Base-by-base conservation (phyloP, 37 sponge, comb jelly and placozoan species). In the Halisarca cf. caerulea region DNA sequence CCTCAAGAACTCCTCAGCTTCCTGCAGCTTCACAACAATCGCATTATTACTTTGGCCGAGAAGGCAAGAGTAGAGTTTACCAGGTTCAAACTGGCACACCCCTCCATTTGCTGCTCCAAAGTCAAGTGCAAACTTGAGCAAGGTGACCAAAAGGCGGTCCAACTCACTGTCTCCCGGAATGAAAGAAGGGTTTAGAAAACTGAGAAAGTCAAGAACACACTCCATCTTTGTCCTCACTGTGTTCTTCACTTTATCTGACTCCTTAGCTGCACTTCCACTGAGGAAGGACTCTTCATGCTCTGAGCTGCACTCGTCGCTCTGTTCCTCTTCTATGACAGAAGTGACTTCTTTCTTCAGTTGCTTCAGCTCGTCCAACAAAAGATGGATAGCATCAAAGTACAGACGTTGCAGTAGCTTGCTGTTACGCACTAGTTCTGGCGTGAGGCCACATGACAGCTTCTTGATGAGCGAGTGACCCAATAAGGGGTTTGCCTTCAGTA, bases 11-110 rank as follows among this genome's bases (percentile, higher is more conserved):
- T 88, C 90, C 81, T 95, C 95, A 0, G 87, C 90, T 34, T 90
- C 86, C 39, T 92, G 92, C 18, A 92, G 59, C n/a, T 90, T 40
- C 4, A 33, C 68, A 53, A 95, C 79, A 30, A 95, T 80, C 27
- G 77, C 72, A 58, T 78, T 55, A 17, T 60, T 85, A 15, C 58
- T 55, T 2, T 92, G 85, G 27, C 93, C 93, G 17, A 95, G 57
- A 3, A 95, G 86, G 79, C 95, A 92, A 21, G 93, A 66, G 74
- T 95, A 92, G 0, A 95, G 71, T 32, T 35, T 64, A 24, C 70
- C 60, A 3, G 58, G 39, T 0, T 87, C 79, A 78, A 93, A 93
- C n/a, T 30, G 35, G 0, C 28, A 34, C 7, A 33, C 35, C 0
- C 55, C 74, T 30, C 33, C 64, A 28, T 7, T 0, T 8, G 20